phyloP scores from a whole-genome alignment of 1,140 invertebrate genomes.

The Asobara japonica region DNA sequence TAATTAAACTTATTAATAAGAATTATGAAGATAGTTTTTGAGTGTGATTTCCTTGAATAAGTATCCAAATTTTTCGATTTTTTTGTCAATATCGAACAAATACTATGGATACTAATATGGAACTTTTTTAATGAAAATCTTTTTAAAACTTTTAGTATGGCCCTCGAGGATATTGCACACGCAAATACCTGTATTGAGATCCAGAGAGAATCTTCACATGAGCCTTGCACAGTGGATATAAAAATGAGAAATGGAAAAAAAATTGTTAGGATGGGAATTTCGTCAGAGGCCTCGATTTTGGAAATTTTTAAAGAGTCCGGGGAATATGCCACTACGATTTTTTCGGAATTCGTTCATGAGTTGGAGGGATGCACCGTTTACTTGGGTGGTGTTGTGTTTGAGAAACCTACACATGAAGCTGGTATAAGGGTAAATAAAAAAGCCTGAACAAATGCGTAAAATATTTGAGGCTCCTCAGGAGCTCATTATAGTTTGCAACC shows the following conservation, averaged over 20 bases:
- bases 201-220: slow-evolving; percentile 40
- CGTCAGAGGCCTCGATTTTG: slow-evolving; percentile 60
- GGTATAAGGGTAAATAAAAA: slow-evolving; percentile 57
- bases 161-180: slow-evolving; percentile 54
- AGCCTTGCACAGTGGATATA: slow-evolving; percentile 56
- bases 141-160: slow-evolving; percentile 42
- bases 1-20: too few relatives aligned
- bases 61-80: neutral
- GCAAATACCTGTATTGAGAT: slow-evolving; percentile 55
- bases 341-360: slow-evolving; percentile 61
- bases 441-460: slow-evolving; percentile 14
- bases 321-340: slow-evolving; percentile 59
- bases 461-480: too few relatives aligned
- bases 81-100: too few relatives aligned
- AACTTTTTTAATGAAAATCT: too few relatives aligned
- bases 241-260: slow-evolving; percentile 53
- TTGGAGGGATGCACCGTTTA: slow-evolving; percentile 59
- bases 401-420: slow-evolving; percentile 56
- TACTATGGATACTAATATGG: too few relatives aligned
- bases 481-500: too few relatives aligned
- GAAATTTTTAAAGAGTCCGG: slow-evolving; percentile 65
- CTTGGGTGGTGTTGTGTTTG: slow-evolving; percentile 51
- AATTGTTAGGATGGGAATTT: slow-evolving; percentile 55
- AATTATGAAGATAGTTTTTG: too few relatives aligned
- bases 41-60: too few relatives aligned